phyloP scores from a whole-genome alignment of 1,140 invertebrate species.

The Atta texana region DNA sequence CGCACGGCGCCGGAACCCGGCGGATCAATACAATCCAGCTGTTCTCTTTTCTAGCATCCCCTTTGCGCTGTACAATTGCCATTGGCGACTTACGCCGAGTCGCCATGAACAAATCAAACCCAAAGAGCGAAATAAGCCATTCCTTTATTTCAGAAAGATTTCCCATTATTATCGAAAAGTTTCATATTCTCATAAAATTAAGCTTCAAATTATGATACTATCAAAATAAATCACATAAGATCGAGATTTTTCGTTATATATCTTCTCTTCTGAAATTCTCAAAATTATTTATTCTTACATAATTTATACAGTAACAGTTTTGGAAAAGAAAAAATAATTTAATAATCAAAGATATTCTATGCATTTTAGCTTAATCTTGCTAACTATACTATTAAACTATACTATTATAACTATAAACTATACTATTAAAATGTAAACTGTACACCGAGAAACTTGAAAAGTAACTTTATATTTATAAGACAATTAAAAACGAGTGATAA shows the following conservation, averaged over 20 bases:
- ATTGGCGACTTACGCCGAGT: conserved; percentile 3
- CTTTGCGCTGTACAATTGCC: conserved; percentile 69
- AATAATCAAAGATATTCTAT: background rate
- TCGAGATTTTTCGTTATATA: background rate
- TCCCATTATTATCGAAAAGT: background rate
- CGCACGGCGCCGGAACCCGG: conserved; percentile 63
- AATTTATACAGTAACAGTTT: background rate
- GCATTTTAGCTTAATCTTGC: background rate
- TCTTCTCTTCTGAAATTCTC: background rate
- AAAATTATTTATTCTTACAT: background rate
- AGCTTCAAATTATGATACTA: background rate
- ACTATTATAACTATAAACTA: no score
- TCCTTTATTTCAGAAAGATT: background rate
- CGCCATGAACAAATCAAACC: background rate
- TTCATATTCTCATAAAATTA: background rate
- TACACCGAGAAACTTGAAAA: background rate
- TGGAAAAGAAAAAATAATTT: background rate
- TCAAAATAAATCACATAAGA: background rate
- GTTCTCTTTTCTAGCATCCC: conserved; percentile 83
- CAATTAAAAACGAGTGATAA: background rate
- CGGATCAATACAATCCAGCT: conserved; percentile 85
- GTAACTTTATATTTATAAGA: conserved; percentile 5
- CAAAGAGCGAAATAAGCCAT: background rate
- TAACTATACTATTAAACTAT: conserved; percentile 2
- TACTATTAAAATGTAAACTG: conserved; percentile 11